Conservation (phyloP, 1,140 invertebrate species). For the Asobara japonica region DNA sequence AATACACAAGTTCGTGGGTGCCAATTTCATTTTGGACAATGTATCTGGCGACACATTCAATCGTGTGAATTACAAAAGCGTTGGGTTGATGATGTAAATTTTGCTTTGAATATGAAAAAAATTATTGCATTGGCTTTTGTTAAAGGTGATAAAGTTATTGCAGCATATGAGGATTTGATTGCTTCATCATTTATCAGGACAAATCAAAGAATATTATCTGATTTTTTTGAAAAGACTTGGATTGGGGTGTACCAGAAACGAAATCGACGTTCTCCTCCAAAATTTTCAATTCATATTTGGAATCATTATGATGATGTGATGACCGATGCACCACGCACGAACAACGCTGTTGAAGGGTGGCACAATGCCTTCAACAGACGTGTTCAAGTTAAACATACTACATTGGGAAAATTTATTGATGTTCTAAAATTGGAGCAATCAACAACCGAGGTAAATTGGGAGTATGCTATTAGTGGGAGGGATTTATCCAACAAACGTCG, state of each 20-base stretch:
- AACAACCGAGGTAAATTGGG: background rate
- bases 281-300: slow-evolving; percentile 38
- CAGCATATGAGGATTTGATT: background rate
- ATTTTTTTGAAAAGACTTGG: slow-evolving; percentile 20
- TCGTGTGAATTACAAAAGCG: background rate
- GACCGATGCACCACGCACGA: background rate
- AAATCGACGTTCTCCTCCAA: slow-evolving; percentile 24
- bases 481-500: no score
- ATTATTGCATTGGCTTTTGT: slow-evolving; percentile 19
- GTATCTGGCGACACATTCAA: slow-evolving; percentile 35
- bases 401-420: slow-evolving; percentile 1
- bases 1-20: slow-evolving; percentile 24
- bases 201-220: background rate
- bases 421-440: slow-evolving; percentile 6
- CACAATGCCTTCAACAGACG: slow-evolving; percentile 13
- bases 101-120: background rate
- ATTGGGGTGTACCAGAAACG: background rate
- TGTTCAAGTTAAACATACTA: background rate
- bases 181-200: background rate
- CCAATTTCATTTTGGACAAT: slow-evolving; percentile 36
- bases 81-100: slow-evolving; percentile 15
- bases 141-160: background rate
- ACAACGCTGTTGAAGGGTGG: slow-evolving; percentile 23
- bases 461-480: background rate
- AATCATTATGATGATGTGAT: background rate